Conservation (phyloP, 1,140 invertebrate species). For the Tetramorium alpestre region DNA sequence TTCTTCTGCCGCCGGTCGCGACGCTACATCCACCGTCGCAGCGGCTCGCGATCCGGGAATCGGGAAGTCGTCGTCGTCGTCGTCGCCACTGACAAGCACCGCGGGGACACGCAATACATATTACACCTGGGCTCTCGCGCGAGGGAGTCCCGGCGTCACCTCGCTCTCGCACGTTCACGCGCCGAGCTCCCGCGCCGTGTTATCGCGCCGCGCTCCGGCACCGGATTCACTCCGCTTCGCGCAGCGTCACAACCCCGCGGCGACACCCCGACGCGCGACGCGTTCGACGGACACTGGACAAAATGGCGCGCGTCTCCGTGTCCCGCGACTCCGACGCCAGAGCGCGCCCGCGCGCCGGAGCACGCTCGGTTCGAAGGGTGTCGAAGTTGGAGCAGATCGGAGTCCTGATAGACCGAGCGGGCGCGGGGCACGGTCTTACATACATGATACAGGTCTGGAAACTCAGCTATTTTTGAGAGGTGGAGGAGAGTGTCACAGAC, state of each 20-base stretch:
- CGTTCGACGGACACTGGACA: constrained; percentile 72
- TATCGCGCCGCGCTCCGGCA: neutral
- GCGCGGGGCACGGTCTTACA: too few species aligned
- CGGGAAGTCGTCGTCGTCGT: neutral
- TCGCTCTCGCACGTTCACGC: neutral
- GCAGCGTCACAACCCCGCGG: constrained; percentile 56
- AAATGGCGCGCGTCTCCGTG: constrained; percentile 67
- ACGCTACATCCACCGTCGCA: neutral
- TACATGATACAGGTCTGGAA: too few species aligned
- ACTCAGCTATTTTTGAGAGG: too few species aligned
- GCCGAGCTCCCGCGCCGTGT: neutral
- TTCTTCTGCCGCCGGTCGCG: neutral
- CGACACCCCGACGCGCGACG: constrained; percentile 69
- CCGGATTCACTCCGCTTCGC: neutral
- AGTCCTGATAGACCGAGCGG: too few species aligned
- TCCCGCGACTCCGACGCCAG: constrained; percentile 61
- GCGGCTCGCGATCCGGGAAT: neutral
- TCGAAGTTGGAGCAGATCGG: too few species aligned
- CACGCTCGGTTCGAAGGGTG: neutral
- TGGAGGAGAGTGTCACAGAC: too few species aligned
- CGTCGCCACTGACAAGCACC: constrained; percentile 14
- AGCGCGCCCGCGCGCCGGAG: constrained; percentile 41
- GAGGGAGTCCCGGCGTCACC: neutral
- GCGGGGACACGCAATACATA: constrained; percentile 28
- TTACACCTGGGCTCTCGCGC: constrained; percentile 8